Percentiles rank a stretch among this genome's conserved stretches.
These are phyloP conservation scores for Erebia ligea DNA, from an alignment of 2,888 invertebrate species.

Conservation along the genomic window DNA sequence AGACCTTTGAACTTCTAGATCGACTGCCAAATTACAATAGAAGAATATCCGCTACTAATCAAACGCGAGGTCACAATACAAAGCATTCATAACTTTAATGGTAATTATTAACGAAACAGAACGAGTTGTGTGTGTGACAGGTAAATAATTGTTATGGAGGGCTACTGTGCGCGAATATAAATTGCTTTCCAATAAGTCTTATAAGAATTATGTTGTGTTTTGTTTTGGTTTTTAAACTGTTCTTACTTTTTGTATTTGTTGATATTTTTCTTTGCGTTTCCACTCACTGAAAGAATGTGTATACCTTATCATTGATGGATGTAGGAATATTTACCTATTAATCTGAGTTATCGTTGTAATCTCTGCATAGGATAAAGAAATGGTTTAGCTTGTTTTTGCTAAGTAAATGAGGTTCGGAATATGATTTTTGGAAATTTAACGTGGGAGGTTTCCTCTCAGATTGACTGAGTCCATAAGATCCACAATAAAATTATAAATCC, in stretches of 20 bases:
- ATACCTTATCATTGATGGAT: background rate
- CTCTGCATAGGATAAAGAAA: no score
- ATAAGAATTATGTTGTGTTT: constrained; percentile 17
- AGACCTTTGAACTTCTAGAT: no score
- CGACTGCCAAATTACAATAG: background rate
- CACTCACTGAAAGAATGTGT: no score
- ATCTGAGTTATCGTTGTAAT: no score
- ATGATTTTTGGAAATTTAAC: no score
- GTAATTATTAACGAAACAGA: constrained; percentile 19
- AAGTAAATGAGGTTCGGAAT: no score
- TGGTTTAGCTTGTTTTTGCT: no score
- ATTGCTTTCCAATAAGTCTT: constrained; percentile 25
- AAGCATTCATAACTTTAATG: constrained; percentile 22
- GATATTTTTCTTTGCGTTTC: no score
- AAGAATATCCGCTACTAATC: background rate
- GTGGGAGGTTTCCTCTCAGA: no score
- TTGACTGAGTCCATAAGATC: no score
- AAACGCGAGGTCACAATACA: background rate
- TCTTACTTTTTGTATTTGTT: background rate
- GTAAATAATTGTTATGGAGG: constrained; percentile 25
- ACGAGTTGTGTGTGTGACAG: constrained; percentile 21
- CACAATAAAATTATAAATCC: no score
- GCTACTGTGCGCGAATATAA: constrained; percentile 23
- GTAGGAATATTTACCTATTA: background rate
- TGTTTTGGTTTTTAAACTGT: constrained; percentile 5